A percentile compares a stretch with the other conserved stretches of the same genome.
phyloP scores from a whole-genome alignment of 2,797 vertebrate genomes.

The Phalanger gymnotis region DNA sequence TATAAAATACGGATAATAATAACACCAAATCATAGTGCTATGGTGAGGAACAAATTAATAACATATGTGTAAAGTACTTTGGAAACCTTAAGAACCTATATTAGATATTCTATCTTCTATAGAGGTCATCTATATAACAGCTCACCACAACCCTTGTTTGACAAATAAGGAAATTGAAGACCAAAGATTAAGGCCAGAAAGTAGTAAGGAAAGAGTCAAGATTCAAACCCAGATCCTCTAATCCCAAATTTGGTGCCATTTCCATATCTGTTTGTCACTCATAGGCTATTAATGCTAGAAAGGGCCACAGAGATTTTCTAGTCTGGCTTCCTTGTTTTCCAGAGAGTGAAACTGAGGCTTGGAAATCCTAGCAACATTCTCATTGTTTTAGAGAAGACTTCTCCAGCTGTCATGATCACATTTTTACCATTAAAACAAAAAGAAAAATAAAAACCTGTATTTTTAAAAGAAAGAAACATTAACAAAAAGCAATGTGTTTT shows the following conservation, averaged over 20 bases:
- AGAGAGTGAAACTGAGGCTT: not conserved
- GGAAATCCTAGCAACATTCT: not conserved
- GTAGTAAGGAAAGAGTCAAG: not conserved
- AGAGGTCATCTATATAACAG: not conserved
- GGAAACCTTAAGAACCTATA: not conserved
- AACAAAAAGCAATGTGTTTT: not conserved
- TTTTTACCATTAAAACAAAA: not conserved
- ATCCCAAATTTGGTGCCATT: not conserved
- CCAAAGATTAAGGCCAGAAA: not conserved
- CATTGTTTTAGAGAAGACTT: not conserved
- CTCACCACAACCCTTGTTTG: not conserved
- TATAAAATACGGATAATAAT: not conserved
- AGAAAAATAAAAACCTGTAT: not conserved
- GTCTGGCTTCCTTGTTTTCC: not conserved
- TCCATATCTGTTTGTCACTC: not conserved
- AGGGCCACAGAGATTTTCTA: not conserved
- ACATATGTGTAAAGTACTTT: not conserved
- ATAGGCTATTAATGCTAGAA: not conserved
- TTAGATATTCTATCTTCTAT: not conserved
- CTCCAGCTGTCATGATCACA: not conserved
- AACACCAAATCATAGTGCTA: not conserved
- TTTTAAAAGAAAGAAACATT: not conserved
- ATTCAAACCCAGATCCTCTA: not conserved
- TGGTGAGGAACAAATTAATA: not conserved
- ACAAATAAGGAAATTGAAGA: not conserved